Evolutionary conservation across 2,797 vertebrate species (phyloP).

Genomic region (Oreortyx pictus): DNA sequence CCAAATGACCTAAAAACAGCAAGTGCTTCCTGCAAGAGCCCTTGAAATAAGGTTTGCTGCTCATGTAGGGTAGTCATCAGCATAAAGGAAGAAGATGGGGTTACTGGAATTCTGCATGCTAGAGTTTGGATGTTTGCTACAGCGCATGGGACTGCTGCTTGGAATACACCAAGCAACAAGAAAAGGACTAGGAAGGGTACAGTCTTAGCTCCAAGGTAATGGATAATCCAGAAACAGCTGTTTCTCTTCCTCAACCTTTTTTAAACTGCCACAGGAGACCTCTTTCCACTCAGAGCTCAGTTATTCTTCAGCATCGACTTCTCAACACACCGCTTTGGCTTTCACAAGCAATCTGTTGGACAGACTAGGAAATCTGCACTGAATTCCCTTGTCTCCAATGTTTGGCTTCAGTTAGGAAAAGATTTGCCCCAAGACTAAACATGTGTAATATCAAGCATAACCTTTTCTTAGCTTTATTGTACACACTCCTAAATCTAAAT

Average conservation of each 20-base stretch:
- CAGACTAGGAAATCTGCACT: constrained; percentile 54
- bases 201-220: constrained; percentile 52
- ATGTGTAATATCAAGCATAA: constrained; percentile 35
- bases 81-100: neutral
- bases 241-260: constrained; percentile 54
- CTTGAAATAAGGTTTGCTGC: constrained; percentile 52
- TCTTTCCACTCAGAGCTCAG: constrained; percentile 54
- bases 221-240: constrained; percentile 69
- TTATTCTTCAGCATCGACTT: constrained; percentile 63
- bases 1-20: constrained; percentile 56
- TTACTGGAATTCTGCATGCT: neutral
- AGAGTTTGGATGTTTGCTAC: neutral
- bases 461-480: constrained; percentile 56
- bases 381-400: constrained; percentile 40
- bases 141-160: neutral
- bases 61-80: neutral
- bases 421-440: constrained; percentile 67
- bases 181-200: constrained; percentile 35
- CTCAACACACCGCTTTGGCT: constrained; percentile 65
- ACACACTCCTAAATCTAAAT: constrained; percentile 56
- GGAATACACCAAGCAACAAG: neutral
- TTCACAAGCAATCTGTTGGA: constrained; percentile 66
- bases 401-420: constrained; percentile 15
- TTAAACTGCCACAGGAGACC: constrained; percentile 66
- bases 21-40: constrained; percentile 58